These are phyloP conservation scores for Scartelaos histophorus DNA, from an alignment of 2,113 vertebrate species.

Conservation along the genomic window DNA sequence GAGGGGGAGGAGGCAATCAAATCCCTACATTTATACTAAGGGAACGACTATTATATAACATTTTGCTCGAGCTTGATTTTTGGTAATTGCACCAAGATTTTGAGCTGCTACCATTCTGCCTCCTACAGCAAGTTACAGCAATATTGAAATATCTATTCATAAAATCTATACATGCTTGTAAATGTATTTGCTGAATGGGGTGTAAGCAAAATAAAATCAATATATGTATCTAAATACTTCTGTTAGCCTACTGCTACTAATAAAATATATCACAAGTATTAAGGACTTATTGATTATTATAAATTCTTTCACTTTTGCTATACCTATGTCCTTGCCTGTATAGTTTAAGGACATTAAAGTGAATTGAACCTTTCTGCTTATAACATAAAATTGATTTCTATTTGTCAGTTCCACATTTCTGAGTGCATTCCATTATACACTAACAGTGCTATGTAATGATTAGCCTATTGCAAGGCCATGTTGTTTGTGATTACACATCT, in stretches of 20 bases:
- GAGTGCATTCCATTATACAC: background rate
- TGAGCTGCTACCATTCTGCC: background rate
- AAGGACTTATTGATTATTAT: no score
- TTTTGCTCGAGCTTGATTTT: background rate
- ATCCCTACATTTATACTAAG: conserved; percentile 27
- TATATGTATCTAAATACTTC: no score
- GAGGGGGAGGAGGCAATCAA: conserved; percentile 23
- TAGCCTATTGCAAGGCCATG: conserved; percentile 10
- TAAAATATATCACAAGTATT: no score
- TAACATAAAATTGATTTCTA: background rate
- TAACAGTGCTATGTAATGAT: background rate
- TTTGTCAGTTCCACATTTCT: background rate
- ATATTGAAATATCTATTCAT: no score
- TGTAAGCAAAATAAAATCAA: no score
- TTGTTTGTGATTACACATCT: background rate
- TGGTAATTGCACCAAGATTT: background rate
- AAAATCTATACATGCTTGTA: no score
- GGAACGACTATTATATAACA: background rate
- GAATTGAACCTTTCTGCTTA: background rate
- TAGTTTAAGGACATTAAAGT: background rate
- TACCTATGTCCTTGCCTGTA: background rate
- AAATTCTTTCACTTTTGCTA: no score
- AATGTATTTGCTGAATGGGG: no score
- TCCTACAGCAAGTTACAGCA: background rate
- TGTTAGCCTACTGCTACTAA: no score